These are phyloP conservation scores for Parus major DNA, from an alignment of 2,113 vertebrate genomes.

Conservation along the genomic window DNA sequence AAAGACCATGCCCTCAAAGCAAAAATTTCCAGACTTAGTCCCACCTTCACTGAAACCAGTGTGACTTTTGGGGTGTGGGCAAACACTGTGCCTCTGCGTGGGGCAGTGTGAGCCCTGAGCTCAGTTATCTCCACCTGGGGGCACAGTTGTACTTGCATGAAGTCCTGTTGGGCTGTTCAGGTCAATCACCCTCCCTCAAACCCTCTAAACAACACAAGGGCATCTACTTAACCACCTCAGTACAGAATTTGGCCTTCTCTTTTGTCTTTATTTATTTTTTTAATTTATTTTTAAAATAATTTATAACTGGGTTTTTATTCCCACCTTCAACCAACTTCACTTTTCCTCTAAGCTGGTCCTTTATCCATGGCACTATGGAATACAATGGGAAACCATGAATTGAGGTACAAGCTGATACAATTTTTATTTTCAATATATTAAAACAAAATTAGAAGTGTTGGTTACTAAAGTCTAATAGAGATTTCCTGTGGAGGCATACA, in stretches of 20 bases:
- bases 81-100: neutral
- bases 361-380: neutral
- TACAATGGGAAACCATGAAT: neutral
- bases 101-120: neutral
- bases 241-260: neutral
- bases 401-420: neutral
- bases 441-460: neutral
- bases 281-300: neutral
- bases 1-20: neutral
- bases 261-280: neutral
- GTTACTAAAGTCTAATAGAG: neutral
- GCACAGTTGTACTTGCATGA: conserved; percentile 48
- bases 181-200: neutral
- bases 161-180: neutral
- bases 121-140: conserved; percentile 41
- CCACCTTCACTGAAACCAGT: neutral
- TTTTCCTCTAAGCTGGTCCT: neutral
- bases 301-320: neutral
- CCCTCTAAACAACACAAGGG: neutral
- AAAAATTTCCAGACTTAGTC: neutral
- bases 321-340: neutral
- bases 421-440: neutral
- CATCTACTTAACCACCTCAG: neutral
- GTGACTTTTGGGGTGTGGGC: neutral
- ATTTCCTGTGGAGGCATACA: neutral